These are phyloP conservation scores for Trichosurus vulpecula DNA, from an alignment of 2,797 vertebrate genomes.

Conservation along the genomic window DNA sequence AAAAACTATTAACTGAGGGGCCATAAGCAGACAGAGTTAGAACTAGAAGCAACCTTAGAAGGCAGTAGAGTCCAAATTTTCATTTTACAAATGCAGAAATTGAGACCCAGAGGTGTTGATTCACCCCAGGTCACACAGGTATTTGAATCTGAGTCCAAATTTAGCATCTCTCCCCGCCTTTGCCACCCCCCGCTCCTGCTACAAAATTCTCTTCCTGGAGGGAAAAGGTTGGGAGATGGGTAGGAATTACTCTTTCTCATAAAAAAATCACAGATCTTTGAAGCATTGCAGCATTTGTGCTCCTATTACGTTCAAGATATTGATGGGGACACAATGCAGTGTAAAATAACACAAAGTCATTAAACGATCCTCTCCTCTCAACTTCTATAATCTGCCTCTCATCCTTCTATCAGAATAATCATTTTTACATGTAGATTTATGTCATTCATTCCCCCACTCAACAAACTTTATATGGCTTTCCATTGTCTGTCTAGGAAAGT, in stretches of 20 bases:
- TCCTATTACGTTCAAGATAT: neutral
- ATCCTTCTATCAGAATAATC: neutral
- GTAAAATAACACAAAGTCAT: neutral
- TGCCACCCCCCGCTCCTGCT: too few relatives aligned
- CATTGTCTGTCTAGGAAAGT: neutral
- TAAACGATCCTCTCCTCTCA: neutral
- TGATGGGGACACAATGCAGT: neutral
- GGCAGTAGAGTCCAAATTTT: neutral
- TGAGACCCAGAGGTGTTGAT: neutral
- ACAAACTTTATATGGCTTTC: neutral
- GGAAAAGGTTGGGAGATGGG: neutral
- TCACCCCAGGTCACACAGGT: neutral
- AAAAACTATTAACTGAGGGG: neutral
- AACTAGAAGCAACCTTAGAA: neutral
- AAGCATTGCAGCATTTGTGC: neutral
- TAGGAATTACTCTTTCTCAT: neutral
- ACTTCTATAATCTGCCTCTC: neutral
- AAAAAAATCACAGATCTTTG: neutral
- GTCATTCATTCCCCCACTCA: neutral
- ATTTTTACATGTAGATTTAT: neutral
- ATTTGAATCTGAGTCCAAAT: neutral
- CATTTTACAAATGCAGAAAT: neutral
- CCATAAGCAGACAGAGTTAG: neutral
- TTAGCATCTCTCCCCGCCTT: neutral
- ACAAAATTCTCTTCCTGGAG: neutral